Conservation (phyloP, 2,888 invertebrate species). For the Apamea crenata region DNA sequence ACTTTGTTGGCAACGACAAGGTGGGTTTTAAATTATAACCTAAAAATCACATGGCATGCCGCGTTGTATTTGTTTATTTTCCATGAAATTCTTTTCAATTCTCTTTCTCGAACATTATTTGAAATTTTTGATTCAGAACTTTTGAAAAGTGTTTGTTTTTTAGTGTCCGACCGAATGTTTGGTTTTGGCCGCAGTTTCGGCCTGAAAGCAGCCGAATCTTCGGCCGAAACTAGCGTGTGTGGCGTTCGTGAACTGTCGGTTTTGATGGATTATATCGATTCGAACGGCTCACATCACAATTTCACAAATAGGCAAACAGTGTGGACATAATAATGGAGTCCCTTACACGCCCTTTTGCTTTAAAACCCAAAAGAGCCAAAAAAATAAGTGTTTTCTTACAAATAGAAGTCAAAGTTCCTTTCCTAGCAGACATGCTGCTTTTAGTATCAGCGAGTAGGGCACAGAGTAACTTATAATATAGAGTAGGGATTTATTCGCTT, state of each 20-base stretch:
- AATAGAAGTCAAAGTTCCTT: neutral
- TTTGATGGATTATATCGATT: neutral
- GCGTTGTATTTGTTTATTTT: conserved; percentile 52
- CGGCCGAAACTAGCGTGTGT: neutral
- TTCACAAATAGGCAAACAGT: no score
- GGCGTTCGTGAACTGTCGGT: neutral
- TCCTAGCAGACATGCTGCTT: neutral
- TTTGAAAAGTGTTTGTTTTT: neutral
- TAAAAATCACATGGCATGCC: conserved; percentile 81
- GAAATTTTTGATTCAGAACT: neutral
- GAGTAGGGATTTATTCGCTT: neutral
- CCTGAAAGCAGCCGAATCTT: neutral
- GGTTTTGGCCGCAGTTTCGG: neutral
- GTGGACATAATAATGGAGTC: no score
- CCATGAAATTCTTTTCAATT: neutral
- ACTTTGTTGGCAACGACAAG: conserved; percentile 90
- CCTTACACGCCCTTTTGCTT: no score
- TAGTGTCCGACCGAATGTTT: neutral
- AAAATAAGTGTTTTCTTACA: neutral
- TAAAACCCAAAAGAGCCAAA: no score
- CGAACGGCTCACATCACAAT: neutral
- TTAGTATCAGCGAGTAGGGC: neutral
- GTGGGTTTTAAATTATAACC: conserved; percentile 83
- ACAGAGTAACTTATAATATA: no score
- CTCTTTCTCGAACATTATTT: neutral